These are phyloP conservation scores for Gymnocheta viridis DNA, from an alignment of 2,888 invertebrate genomes.

Conservation along the genomic window DNA sequence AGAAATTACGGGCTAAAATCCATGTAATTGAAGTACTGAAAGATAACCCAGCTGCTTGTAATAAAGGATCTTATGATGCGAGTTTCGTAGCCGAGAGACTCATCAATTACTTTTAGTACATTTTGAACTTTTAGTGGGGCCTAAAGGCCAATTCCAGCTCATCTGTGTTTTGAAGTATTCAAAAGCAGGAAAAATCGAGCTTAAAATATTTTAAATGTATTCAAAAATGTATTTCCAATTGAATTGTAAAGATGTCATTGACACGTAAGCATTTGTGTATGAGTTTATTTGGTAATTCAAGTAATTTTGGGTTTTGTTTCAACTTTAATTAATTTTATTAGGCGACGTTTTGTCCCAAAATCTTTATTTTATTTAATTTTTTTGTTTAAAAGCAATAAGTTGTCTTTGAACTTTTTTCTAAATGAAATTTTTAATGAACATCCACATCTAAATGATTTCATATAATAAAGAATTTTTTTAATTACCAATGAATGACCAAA, in stretches of 20 bases:
- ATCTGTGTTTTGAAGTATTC: no score
- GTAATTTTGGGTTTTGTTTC: constrained; percentile 1
- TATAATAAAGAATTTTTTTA: constrained; percentile 2
- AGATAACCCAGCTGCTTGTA: no score
- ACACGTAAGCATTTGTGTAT: neutral
- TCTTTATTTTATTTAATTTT: neutral
- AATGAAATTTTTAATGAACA: neutral
- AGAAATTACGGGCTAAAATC: no score
- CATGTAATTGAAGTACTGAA: no score
- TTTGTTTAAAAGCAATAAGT: constrained; percentile 11
- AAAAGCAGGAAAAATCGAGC: no score
- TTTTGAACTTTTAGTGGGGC: no score
- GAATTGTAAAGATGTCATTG: constrained; percentile 6
- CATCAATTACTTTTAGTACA: no score
- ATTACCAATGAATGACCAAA: neutral
- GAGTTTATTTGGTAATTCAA: neutral
- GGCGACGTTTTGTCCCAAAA: constrained; percentile 11
- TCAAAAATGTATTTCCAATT: neutral
- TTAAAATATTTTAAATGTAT: neutral
- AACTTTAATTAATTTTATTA: constrained; percentile 28
- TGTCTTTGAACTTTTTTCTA: neutral
- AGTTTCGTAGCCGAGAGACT: no score
- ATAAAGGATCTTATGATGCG: no score
- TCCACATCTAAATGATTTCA: constrained; percentile 3
- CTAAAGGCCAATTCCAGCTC: no score